Base-by-base conservation (phyloP, 2,113 vertebrate species). In the Eleginops maclovinus region DNA sequence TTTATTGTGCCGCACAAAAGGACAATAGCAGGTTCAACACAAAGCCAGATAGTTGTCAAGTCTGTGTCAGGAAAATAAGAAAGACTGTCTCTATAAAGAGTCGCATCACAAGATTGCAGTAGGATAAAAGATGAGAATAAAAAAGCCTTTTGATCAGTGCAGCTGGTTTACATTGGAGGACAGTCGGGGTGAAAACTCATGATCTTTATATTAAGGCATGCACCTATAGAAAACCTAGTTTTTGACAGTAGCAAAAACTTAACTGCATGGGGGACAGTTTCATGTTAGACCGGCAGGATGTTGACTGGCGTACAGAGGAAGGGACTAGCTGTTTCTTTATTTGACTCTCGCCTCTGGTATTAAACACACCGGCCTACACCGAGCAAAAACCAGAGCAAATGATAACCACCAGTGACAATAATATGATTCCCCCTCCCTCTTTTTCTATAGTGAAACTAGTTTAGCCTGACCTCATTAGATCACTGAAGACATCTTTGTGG, bases 381-480 rank as follows among this genome's bases (percentile, higher is more conserved):
- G 0, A 59, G 51, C 14, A 64, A 56, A 84, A 88, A 77, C 15
- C 59, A 65, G 76, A 84, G 58, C 77, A 72, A 84, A 84, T 50
- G 58, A 82, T 88, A 67, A 75, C 76, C 79, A 47, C 44, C 22
- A 22, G 14, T 75, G 81, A 83, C 70, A 85, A 81, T 79, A 69
- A 80, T 77, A 71, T 73, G 49, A 83, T 50, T 69, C 74, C 77
- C 58, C 59, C 62, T 54, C 72, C 75, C 79, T 66, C 81, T 51
- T 73, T n/a, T 79, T 71, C 79, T 88, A 67, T 63, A 81, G 82
- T 88, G 75, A 66, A 88, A 85, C 88, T 83, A 90, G 88, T 91
- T 90, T 85, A 77, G 81, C 78, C 83, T 89, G 91, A 89, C 93
- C 91, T 88, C 78, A 87, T 91, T 90, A 88, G 84, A 88, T 86